Evolutionary conservation across 35 echinoderm and acorn worm genomes (phyloP).

Genomic region (Patiria miniata): DNA sequence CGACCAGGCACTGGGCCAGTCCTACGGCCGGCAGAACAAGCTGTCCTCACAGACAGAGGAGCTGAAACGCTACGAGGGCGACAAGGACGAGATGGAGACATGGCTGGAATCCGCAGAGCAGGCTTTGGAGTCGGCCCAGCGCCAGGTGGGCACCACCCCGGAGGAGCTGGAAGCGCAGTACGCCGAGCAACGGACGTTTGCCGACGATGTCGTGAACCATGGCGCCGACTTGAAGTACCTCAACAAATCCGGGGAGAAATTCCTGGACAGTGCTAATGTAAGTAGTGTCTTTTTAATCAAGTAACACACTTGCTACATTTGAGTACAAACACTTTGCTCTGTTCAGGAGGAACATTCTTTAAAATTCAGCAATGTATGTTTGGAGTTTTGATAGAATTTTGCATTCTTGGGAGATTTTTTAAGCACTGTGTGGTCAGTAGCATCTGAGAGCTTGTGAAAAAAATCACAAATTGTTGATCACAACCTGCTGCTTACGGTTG

Average conservation of each 20-base stretch:
- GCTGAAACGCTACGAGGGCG: constrained; percentile 62
- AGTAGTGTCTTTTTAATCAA: not conserved
- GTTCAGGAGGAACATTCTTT: not conserved
- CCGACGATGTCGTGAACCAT: constrained; percentile 82
- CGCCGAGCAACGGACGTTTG: constrained; percentile 64
- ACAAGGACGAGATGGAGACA: constrained; percentile 72
- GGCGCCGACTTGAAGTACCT: constrained; percentile 94
- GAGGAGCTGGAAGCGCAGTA: constrained; percentile 62
- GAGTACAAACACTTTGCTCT: not conserved
- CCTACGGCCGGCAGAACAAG: constrained; percentile 81
- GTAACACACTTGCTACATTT: too few species aligned
- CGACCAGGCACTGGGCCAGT: constrained; percentile 77
- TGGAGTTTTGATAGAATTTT: too few species aligned
- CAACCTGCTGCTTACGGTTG: too few species aligned
- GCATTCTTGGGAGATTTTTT: too few species aligned
- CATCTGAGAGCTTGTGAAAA: too few species aligned
- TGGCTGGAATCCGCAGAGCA: constrained; percentile 74
- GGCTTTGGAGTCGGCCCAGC: constrained; percentile 40
- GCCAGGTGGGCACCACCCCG: constrained; percentile 44
- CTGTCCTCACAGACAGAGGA: constrained; percentile 72
- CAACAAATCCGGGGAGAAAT: constrained; percentile 89
- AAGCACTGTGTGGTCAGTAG: too few species aligned
- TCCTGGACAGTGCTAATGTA: constrained; percentile 92
- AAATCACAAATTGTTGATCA: too few species aligned
- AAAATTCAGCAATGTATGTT: not conserved